Evolutionary conservation across 1,140 invertebrate genomes (phyloP), one percentile per base, ranked within the genome.

Genomic region (Achatina immaculata): DNA sequence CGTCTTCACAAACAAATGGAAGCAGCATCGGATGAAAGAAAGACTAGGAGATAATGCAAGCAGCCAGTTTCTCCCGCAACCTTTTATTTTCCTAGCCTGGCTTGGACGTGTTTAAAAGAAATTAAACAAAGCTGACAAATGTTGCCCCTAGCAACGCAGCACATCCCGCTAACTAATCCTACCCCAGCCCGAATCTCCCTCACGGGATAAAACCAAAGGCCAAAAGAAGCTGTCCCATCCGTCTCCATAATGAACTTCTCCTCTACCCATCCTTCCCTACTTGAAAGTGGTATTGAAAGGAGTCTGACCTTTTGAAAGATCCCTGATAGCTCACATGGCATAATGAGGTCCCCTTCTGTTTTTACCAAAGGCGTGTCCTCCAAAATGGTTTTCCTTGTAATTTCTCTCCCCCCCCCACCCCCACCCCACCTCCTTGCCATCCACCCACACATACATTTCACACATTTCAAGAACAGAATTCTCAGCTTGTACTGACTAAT

Each of bases 301-400:
- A 31, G 58, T 62, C 28, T 62, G 58, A 62, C 58, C 58, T 62
- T 55, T 62, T 62, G 58, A 62, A 62, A 31, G n/a, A 62, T 31
- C 28, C 2, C 58, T 62, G 58, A 55, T 62, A 34, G 28, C 58
- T 62, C 58, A n/a, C 58, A 4, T 28, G 28, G n/a, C 16, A 62
- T 62, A 62, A 62, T 62, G 28, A 62, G n/a, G 3, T 62, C 4
- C 3, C 9, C 28, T 34, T 28, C 28, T 62, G 58, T 62, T 28
- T n/a, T 28, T 34, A 31, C 28, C 58, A 62, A 31, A 4, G 58
- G 58, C 58, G 58, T 62, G 28, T 16, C 58, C 4, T 11, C 7
- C 7, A 48, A 48, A 48, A 19, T 48, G 45, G 7, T 48, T 48
- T 48, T 7, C 19, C 19, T 48, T 48, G 45, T 19, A 48, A 11